Base-by-base conservation (phyloP, 1,140 invertebrate species). In the Meloidogyne hapla region DNA sequence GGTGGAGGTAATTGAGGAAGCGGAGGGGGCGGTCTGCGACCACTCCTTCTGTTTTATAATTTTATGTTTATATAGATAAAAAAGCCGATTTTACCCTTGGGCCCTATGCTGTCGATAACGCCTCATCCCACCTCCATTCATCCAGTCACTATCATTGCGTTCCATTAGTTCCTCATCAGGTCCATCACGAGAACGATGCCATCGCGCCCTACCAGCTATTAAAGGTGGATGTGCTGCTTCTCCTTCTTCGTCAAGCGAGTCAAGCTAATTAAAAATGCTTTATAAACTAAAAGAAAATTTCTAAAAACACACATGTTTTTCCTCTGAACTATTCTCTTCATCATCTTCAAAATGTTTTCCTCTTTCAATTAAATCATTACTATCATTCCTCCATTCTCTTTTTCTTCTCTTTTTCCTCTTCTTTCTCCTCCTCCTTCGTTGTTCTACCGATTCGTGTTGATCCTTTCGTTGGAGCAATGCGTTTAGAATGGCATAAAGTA, bases 401-500 rank as follows among this genome's bases (percentile, higher is more conserved):
- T 40, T 28, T 64, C 48, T 73, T 38, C 23, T 45, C 21, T 18
- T 48, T 61, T 70, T 42, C 21, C 68, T 25, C 25, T 26, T 61
- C 45, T 25, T 42, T 23, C 38, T 70, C 28, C 12, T 69, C 10
- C 26, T 48, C 3, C 26, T 42, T 38, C 65, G 65, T 26, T 63
- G 62, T 25, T 67, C 71, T 42, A 42, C 33, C 8, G 48, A 56
- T n/a, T 56, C 48, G 18, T 56, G 48, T 21, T 56, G 48, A 33
- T 73, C 56, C 42, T 73, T 73, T 33, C 71, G 56, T 38, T 73
- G 71, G n/a, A 73, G 64, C 42, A 73, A 61, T 9, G 71, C 71
- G 28, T 73, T 73, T 40, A 73, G 25, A 73, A 73, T 73, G 23
- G 71, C 71, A 28, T 73, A 73, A 21, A 73, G 71, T 42, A 73